Percentiles rank a stretch among this genome's conserved stretches.
Conservation (phyloP, 2,113 vertebrate species). For the Scopus umbretta region DNA sequence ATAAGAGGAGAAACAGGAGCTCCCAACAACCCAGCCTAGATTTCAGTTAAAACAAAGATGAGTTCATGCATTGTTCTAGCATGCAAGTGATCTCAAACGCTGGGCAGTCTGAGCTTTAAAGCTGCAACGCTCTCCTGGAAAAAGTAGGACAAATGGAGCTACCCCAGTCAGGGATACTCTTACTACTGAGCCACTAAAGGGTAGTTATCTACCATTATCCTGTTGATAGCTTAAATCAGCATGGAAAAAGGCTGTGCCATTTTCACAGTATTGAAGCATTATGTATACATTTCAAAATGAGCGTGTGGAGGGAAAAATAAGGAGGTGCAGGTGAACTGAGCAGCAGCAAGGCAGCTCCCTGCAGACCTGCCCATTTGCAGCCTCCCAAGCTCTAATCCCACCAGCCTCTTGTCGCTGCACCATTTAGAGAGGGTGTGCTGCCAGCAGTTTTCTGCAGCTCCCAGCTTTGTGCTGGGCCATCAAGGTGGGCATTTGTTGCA, state of each 20-base stretch:
- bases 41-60: not conserved
- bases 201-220: not conserved
- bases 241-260: not conserved
- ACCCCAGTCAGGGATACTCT: not conserved
- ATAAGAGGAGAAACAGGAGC: not conserved
- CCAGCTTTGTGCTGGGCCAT: fast-evolving
- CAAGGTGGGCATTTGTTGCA: not conserved
- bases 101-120: not conserved
- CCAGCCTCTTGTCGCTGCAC: not conserved
- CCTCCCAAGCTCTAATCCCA: not conserved
- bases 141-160: fast-evolving
- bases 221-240: not conserved
- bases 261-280: not conserved
- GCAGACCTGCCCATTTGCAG: too few species aligned
- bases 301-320: not conserved
- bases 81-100: not conserved
- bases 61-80: not conserved
- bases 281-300: not conserved
- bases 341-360: not conserved
- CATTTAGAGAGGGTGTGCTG: fast-evolving
- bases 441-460: not conserved
- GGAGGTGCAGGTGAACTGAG: not conserved
- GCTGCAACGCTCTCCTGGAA: not conserved
- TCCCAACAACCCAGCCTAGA: not conserved
- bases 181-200: fast-evolving